phyloP scores from a whole-genome alignment of 92 coral and sea anemone genomes.

The Phenganax subtilis region DNA sequence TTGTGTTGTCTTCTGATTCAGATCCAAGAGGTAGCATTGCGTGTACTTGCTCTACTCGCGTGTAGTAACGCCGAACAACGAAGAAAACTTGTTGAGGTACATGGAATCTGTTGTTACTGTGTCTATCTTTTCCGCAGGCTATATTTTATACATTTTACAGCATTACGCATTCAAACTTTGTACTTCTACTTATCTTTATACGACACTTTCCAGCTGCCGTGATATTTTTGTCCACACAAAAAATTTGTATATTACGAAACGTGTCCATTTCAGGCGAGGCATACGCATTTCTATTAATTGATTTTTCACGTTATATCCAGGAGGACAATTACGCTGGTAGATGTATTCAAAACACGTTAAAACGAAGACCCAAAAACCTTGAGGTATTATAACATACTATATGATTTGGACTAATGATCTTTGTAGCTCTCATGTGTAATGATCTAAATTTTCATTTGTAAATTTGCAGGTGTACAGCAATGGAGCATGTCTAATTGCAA shows the following conservation, averaged over 20 bases:
- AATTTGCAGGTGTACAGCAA: constrained; percentile 72
- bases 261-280: too few species aligned
- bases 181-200: too few species aligned
- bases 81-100: constrained; percentile 82
- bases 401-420: neutral
- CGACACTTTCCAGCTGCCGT: too few species aligned
- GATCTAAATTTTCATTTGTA: neutral
- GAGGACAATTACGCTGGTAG: constrained; percentile 94
- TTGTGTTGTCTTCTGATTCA: constrained; percentile 8
- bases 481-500: constrained; percentile 88
- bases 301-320: constrained; percentile 37
- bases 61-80: constrained; percentile 87
- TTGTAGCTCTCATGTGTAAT: neutral
- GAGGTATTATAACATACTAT: constrained; percentile 52
- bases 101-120: neutral
- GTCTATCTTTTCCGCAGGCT: too few species aligned
- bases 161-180: too few species aligned
- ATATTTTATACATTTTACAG: too few species aligned
- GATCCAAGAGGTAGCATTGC: constrained; percentile 93
- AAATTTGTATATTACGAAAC: too few species aligned
- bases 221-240: neutral
- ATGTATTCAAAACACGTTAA: constrained; percentile 72
- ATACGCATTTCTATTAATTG: too few species aligned
- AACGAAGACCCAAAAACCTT: constrained; percentile 73
- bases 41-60: constrained; percentile 91